Percentiles rank a stretch among this genome's conserved stretches.
Conservation (phyloP, 2,113 vertebrate species). For the Mus spicilegus region DNA sequence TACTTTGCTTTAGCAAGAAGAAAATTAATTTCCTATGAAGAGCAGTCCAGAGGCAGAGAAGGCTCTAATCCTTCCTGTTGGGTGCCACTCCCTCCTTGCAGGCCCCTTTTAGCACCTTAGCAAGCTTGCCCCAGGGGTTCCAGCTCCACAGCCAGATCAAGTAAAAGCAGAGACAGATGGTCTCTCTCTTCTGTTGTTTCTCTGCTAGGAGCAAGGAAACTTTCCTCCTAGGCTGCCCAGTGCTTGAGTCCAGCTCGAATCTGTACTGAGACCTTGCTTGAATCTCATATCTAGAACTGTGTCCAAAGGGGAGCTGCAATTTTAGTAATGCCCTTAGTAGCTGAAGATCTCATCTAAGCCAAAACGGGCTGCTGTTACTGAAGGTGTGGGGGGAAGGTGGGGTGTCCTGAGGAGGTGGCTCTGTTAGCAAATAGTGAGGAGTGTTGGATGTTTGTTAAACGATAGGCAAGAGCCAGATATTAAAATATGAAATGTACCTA, state of each 20-base stretch:
- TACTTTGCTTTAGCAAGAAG: conserved; percentile 22
- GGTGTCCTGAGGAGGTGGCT: rapidly evolving
- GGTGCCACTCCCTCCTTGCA: not conserved
- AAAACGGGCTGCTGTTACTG: not conserved
- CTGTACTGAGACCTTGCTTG: not conserved
- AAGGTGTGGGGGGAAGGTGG: not conserved
- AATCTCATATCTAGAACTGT: not conserved
- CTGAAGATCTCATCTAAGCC: not conserved
- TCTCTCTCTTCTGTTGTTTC: not conserved
- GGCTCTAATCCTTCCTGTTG: not conserved
- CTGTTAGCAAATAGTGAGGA: not conserved
- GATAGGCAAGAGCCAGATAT: not conserved
- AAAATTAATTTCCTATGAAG: not conserved
- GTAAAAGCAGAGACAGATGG: not conserved
- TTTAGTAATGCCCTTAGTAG: not conserved
- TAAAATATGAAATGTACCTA: not conserved
- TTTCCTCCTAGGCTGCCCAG: not conserved
- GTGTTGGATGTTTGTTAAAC: not conserved
- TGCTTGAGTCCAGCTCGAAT: not conserved
- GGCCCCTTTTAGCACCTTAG: not conserved
- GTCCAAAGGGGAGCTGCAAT: not conserved
- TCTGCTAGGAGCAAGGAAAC: conserved; percentile 5
- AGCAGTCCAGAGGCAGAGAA: not conserved
- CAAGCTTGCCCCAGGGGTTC: not conserved
- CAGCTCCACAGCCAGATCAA: not conserved